Percentiles rank a stretch among this genome's conserved stretches.
Conservation (phyloP, 2,888 invertebrate species). For the Spisula solida region DNA sequence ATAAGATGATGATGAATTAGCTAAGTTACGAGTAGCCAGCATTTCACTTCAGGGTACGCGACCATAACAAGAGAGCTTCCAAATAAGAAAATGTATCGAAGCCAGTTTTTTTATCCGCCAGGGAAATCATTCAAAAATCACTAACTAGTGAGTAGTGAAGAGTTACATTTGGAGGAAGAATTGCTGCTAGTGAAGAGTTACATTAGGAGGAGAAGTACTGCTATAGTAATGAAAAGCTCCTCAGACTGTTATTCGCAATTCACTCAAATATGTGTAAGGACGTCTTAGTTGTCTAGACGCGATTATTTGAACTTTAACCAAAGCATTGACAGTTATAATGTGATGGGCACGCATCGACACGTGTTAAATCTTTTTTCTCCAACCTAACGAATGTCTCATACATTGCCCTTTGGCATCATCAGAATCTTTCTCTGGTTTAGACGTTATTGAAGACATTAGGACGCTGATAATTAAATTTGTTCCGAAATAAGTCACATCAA, state of each 20-base stretch:
- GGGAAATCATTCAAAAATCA: slow-evolving; percentile 14
- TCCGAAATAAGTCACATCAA: too few species aligned
- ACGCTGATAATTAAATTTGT: too few species aligned
- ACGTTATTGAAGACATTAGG: too few species aligned
- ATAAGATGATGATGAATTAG: slow-evolving; percentile 3
- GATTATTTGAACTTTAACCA: background rate
- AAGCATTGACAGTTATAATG: too few species aligned
- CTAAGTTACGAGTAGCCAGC: background rate
- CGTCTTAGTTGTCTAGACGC: background rate
- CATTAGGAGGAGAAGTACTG: background rate
- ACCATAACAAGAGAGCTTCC: too few species aligned
- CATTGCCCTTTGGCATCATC: too few species aligned
- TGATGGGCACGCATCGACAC: too few species aligned
- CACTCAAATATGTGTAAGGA: background rate
- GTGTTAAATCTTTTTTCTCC: too few species aligned
- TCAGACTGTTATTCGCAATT: background rate
- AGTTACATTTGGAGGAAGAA: background rate
- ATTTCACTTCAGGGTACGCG: background rate
- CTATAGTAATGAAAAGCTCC: background rate
- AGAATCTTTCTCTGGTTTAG: too few species aligned
- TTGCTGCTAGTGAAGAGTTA: too few species aligned
- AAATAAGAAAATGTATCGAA: background rate
- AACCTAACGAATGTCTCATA: too few species aligned
- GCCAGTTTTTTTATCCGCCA: background rate
- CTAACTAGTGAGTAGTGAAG: background rate